A percentile compares a stretch with the other conserved stretches of the same genome.
Conservation (phyloP, 2,797 vertebrate genomes). For the Euphonia xanthogaster region DNA sequence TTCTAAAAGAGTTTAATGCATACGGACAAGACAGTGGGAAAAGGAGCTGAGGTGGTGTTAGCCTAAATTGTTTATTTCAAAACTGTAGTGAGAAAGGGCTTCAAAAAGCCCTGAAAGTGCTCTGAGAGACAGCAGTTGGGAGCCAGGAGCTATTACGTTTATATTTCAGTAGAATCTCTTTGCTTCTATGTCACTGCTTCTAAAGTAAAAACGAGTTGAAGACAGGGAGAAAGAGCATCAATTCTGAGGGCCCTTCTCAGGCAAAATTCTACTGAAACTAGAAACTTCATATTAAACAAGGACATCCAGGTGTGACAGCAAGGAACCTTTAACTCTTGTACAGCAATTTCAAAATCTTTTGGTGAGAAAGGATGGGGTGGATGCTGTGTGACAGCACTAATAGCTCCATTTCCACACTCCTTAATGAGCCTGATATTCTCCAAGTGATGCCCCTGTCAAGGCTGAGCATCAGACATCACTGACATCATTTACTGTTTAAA, state of each 20-base stretch:
- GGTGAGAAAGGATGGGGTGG: not conserved
- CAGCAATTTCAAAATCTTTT: not conserved
- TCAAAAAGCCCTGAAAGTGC: not conserved
- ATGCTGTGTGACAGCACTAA: not conserved
- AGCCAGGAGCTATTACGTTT: not conserved
- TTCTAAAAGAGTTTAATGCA: not conserved
- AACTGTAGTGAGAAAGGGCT: not conserved
- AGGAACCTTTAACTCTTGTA: not conserved
- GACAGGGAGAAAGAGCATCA: not conserved
- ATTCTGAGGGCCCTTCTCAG: not conserved
- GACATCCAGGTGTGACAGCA: not conserved
- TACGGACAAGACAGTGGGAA: not conserved
- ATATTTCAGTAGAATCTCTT: not conserved
- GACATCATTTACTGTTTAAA: not conserved
- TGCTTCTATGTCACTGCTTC: not conserved
- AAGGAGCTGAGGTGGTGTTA: not conserved
- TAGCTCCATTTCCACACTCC: not conserved
- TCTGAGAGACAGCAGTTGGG: not conserved
- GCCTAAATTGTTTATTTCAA: conserved; percentile 21
- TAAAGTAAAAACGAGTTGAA: not conserved
- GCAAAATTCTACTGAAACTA: not conserved
- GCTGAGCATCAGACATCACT: not conserved
- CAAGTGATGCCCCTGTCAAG: not conserved
- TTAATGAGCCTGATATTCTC: not conserved
- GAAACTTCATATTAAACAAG: not conserved